Percentiles rank a stretch among this genome's conserved stretches.
phyloP scores from a whole-genome alignment of 2,113 vertebrate genomes.

The Nettapus auritus region DNA sequence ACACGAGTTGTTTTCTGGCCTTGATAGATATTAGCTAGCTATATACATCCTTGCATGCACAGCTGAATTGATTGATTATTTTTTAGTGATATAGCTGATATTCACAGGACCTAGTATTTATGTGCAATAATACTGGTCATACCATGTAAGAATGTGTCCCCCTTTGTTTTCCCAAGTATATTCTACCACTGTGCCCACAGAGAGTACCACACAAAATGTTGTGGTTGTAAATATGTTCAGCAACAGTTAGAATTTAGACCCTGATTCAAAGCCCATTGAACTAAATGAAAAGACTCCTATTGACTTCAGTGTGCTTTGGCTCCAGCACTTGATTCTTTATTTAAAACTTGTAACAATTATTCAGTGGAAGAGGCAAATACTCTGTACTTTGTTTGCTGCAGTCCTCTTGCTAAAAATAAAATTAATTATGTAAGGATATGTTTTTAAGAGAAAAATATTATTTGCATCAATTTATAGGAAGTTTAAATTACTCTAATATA shows the following conservation, averaged over 20 bases:
- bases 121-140: not conserved
- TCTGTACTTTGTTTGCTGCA: not conserved
- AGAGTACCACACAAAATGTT: slow-evolving; percentile 29
- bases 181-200: not conserved
- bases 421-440: not conserved
- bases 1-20: not conserved
- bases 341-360: slow-evolving; percentile 46
- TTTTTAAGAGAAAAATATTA: not conserved
- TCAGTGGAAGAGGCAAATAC: slow-evolving; percentile 5
- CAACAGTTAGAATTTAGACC: slow-evolving; percentile 34
- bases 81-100: not conserved
- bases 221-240: slow-evolving; percentile 39
- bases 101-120: not conserved
- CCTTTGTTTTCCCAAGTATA: slow-evolving; percentile 33
- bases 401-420: slow-evolving; percentile 25
- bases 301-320: slow-evolving; percentile 54
- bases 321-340: slow-evolving; percentile 32
- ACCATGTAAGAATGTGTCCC: not conserved
- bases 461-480: not conserved
- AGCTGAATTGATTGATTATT: not conserved
- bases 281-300: slow-evolving; percentile 35
- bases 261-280: slow-evolving; percentile 54
- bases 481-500: not conserved
- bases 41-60: not conserved
- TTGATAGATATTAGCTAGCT: not conserved